A percentile compares a stretch with the other conserved stretches of the same genome.
phyloP scores from a whole-genome alignment of 2,113 vertebrate species.

The Neolamprologus cancellatus region DNA sequence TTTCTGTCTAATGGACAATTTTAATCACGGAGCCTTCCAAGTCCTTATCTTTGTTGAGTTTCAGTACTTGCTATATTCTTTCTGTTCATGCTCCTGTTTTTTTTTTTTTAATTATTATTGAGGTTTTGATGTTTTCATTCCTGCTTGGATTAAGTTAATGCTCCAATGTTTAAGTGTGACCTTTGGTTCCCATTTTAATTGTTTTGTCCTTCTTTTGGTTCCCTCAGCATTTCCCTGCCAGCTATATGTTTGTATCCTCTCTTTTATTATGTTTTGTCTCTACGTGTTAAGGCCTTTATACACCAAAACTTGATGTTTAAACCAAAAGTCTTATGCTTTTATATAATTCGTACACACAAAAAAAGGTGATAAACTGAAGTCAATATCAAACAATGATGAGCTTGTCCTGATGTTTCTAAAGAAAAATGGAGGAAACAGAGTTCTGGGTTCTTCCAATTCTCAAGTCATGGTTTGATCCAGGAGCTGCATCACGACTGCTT shows the following conservation, averaged over 20 bases:
- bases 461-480: not conserved
- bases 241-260: not conserved
- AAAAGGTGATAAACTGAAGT: not conserved
- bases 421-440: not conserved
- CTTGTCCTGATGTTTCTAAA: not conserved
- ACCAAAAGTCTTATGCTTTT: not conserved
- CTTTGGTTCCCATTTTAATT: not conserved
- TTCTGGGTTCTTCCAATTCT: not conserved
- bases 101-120: not conserved
- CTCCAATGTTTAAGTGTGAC: not conserved
- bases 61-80: not conserved
- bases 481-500: not conserved
- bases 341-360: not conserved
- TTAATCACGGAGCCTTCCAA: not conserved
- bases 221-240: not conserved
- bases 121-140: not conserved
- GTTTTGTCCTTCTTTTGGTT: not conserved
- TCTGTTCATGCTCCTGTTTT: not conserved
- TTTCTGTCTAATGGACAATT: not conserved
- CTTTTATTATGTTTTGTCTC: not conserved
- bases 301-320: not conserved
- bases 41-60: not conserved
- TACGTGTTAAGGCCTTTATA: not conserved
- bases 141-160: not conserved
- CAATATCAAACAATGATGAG: not conserved